phyloP scores from a whole-genome alignment of 2,888 invertebrate genomes.

The Pseudococcus jackbeardsleyi region DNA sequence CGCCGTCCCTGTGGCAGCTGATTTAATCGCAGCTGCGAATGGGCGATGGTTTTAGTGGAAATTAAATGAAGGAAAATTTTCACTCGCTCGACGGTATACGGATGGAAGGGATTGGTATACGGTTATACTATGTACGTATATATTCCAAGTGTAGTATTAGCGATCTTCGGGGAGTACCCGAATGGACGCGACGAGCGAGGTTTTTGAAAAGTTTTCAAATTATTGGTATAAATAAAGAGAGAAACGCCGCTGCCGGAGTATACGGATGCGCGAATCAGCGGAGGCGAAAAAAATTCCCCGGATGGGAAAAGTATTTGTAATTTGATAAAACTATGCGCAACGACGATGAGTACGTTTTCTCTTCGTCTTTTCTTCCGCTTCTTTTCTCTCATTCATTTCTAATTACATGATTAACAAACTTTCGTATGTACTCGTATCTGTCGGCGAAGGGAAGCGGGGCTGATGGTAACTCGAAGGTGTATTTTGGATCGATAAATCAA shows the following conservation, averaged over 20 bases:
- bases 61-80: slow-evolving; percentile 13
- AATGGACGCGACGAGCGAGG: background rate
- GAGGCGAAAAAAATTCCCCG: slow-evolving; percentile 11
- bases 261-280: background rate
- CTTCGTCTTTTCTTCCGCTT: background rate
- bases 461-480: background rate
- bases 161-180: slow-evolving; percentile 3
- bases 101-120: background rate
- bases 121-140: background rate
- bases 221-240: slow-evolving; percentile 19
- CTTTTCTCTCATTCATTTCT: background rate
- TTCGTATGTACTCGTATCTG: background rate
- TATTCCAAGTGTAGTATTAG: background rate
- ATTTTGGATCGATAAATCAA: slow-evolving; percentile 3
- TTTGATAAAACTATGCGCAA: slow-evolving; percentile 17
- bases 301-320: slow-evolving; percentile 10
- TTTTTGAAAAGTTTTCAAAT: slow-evolving; percentile 19
- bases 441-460: background rate
- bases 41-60: background rate
- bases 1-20: background rate
- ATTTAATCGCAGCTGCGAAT: background rate
- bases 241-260: background rate
- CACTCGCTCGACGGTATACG: background rate
- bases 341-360: background rate
- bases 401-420: slow-evolving; percentile 19